Evolutionary conservation across 2,113 vertebrate species (phyloP).

Genomic region (Bubalus kerabau): DNA sequence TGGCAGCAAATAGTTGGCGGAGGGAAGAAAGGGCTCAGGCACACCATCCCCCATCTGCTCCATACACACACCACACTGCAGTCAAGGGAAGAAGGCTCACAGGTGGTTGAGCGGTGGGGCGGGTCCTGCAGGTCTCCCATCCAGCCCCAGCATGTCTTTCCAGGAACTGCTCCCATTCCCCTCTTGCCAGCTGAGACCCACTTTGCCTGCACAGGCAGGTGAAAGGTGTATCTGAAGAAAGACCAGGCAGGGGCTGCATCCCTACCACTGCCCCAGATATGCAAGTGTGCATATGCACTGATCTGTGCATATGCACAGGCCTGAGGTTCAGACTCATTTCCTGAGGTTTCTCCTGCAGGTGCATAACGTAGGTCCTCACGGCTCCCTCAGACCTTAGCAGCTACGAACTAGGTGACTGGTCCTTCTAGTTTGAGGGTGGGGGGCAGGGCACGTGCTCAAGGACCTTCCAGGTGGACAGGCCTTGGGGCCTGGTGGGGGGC

Average conservation of each 20-base stretch:
- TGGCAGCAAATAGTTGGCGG: conserved; percentile 40
- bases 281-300: neutral
- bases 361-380: neutral
- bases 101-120: neutral
- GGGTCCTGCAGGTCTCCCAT: neutral
- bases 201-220: neutral
- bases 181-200: neutral
- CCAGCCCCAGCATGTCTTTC: neutral
- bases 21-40: neutral
- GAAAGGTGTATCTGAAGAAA: neutral
- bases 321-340: neutral
- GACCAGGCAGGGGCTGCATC: neutral
- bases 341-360: neutral
- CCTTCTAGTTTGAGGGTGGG: neutral
- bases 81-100: neutral
- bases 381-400: neutral
- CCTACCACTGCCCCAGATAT: neutral
- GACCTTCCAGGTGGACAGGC: neutral
- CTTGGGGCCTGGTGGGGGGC: neutral
- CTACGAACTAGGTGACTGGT: neutral
- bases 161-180: neutral
- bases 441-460: neutral
- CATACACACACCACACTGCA: neutral
- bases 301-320: neutral
- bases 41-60: neutral